Evolutionary conservation across 2,113 vertebrate species (phyloP).

Genomic region (Tychaedon coryphoeus): DNA sequence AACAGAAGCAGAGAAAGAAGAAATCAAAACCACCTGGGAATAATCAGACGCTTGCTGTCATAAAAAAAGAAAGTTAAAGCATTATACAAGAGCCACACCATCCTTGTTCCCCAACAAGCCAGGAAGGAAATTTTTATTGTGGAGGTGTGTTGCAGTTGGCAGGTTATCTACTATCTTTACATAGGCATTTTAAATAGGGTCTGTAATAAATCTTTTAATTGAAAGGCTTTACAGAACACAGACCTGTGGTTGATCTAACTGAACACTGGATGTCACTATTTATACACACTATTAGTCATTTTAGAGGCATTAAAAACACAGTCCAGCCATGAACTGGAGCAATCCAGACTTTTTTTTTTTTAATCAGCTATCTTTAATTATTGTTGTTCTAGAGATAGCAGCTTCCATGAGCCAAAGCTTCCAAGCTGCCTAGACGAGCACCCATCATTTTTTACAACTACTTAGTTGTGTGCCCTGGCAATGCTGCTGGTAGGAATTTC

Average conservation of each 20-base stretch:
- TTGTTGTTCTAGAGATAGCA: background rate
- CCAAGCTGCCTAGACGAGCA: background rate
- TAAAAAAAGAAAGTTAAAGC: constrained; percentile 75
- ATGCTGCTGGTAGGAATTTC: background rate
- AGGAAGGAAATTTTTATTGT: constrained; percentile 79
- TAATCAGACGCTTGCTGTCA: constrained; percentile 72
- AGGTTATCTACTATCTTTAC: constrained; percentile 67
- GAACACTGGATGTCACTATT: constrained; percentile 70
- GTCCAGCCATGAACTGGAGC: background rate
- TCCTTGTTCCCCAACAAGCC: constrained; percentile 65
- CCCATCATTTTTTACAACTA: background rate
- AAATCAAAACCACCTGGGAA: constrained; percentile 74
- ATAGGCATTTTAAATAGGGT: constrained; percentile 55
- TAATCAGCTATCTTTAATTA: background rate
- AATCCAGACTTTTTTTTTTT: background rate
- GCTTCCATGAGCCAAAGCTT: background rate
- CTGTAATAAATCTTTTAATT: constrained; percentile 59
- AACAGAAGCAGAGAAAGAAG: constrained; percentile 63
- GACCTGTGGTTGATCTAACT: constrained; percentile 61
- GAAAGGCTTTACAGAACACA: constrained; percentile 13
- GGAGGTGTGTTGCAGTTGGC: constrained; percentile 74
- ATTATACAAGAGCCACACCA: constrained; percentile 65
- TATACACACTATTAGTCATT: constrained; percentile 62
- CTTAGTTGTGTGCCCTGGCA: background rate
- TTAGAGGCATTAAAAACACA: constrained; percentile 23